Base-by-base conservation (phyloP, 2,888 invertebrate species). In the Platerodrilus igneus region DNA sequence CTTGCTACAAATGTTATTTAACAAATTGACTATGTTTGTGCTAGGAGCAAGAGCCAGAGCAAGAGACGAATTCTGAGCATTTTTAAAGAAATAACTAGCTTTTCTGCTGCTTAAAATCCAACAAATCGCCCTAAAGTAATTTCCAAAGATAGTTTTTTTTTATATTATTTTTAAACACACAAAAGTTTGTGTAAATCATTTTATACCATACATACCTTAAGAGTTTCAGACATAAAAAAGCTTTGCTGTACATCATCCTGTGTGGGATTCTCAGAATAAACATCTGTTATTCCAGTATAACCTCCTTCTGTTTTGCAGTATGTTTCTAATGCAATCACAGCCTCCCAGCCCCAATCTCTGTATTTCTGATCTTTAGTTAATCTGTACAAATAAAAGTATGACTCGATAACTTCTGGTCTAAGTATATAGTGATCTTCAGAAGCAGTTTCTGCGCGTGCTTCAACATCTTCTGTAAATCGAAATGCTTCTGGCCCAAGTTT, bases 321-420 rank as follows among this genome's bases (percentile, higher is more conserved):
- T 65, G 86, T 88, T 70, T 97, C 94, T 40, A 99, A 68, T 0
- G 96, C 94, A 78, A 86, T 80, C 2, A 91, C 89, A 5, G 90
- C 93, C 62, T 95, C 91, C 99, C 97, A 99, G n/a, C 91, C 97
- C 97, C 97, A 99, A 57, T 97, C 92, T 49, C 96, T 77, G 72
- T 99, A 99, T 66, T 91, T 94, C 59, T 85, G 85, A 63, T 97
- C 88, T 66, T 94, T 92, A 47, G 99, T 99, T 47, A 95, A 73
- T 47, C 97, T 78, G 90, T 95, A 99, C 78, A 99, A 76, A 59
- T 94, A 83, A 73, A 97, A 97, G 74, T 96, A 96, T 51, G 91
- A 90, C 73, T 99, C 99, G 59, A 89, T 82, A 4, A 94, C 95
- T 77, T 99, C 99, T 0, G 99, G 99, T 47, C 99, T 76, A 37